These are phyloP conservation scores for Cairina moschata DNA, from an alignment of 2,113 vertebrate genomes.

Conservation along the genomic window DNA sequence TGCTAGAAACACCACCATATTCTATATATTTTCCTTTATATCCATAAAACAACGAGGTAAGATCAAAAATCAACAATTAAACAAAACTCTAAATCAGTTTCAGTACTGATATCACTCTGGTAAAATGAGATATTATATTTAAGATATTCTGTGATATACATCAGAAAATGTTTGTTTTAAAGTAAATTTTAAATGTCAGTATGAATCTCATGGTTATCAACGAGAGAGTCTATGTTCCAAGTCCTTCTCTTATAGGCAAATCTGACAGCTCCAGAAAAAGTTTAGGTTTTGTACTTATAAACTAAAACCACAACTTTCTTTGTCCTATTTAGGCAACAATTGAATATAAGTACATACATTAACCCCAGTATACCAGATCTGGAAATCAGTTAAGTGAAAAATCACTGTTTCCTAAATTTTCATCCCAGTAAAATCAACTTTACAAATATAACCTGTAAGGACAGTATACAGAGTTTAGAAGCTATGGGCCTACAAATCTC, in stretches of 20 bases:
- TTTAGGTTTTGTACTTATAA: neutral
- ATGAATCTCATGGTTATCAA: neutral
- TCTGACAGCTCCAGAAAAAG: neutral
- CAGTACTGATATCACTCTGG: neutral
- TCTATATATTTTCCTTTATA: neutral
- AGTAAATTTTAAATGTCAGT: neutral
- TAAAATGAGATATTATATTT: neutral
- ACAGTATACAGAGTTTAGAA: neutral
- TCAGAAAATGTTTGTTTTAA: neutral
- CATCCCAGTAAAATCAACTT: neutral
- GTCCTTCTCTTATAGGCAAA: neutral
- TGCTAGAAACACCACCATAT: neutral
- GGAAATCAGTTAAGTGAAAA: neutral
- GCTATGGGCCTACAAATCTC: neutral
- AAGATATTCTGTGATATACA: neutral
- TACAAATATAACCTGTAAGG: neutral
- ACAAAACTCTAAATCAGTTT: neutral
- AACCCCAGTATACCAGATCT: neutral
- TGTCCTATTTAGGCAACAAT: neutral
- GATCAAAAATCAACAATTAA: neutral
- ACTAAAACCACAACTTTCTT: neutral
- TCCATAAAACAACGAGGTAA: neutral
- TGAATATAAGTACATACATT: rapidly evolving
- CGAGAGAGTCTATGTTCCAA: neutral
- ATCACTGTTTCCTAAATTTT: neutral